Evolutionary conservation across 2,888 invertebrate genomes (phyloP).

Genomic region (Drosophila paucipuncta): DNA sequence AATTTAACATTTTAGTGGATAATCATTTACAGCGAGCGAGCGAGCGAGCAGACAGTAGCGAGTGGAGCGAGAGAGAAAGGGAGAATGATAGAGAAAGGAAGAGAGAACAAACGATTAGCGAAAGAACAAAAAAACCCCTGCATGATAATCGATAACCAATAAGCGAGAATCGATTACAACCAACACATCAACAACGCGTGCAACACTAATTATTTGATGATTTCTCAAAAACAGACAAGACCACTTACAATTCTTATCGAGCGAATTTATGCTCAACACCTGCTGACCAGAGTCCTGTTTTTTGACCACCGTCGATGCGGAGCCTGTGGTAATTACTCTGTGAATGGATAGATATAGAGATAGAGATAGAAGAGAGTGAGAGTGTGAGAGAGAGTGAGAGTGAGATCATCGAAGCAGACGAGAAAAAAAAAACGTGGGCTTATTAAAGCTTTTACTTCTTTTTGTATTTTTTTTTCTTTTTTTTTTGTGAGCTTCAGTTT

Average conservation of each 20-base stretch:
- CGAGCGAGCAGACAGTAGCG: constrained; percentile 63
- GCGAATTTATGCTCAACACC: constrained; percentile 85
- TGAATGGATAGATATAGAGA: constrained; percentile 61
- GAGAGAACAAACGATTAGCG: constrained; percentile 75
- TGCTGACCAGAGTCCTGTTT: constrained; percentile 85
- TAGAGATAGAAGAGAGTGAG: constrained; percentile 41
- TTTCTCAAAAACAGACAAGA: constrained; percentile 49
- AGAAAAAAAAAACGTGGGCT: constrained; percentile 55
- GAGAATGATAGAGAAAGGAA: constrained; percentile 53
- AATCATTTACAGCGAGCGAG: constrained; percentile 44
- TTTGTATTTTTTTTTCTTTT: constrained; percentile 30
- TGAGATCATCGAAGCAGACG: constrained; percentile 49
- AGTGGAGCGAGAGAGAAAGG: constrained; percentile 41
- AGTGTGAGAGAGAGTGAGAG: constrained; percentile 28
- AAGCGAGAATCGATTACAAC: constrained; percentile 35
- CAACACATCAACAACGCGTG: constrained; percentile 78
- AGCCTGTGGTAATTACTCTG: constrained; percentile 85
- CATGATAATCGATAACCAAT: constrained; percentile 13
- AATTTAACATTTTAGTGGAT: constrained; percentile 28
- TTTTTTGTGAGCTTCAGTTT: constrained; percentile 12
- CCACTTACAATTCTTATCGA: constrained; percentile 86
- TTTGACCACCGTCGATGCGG: constrained; percentile 83
- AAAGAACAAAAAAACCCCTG: constrained; percentile 30
- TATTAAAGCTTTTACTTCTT: constrained; percentile 36
- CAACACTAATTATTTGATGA: constrained; percentile 71